Evolutionary conservation across 92 coral and sea anemone genomes (phyloP).

Genomic region (Actinernus sp.): DNA sequence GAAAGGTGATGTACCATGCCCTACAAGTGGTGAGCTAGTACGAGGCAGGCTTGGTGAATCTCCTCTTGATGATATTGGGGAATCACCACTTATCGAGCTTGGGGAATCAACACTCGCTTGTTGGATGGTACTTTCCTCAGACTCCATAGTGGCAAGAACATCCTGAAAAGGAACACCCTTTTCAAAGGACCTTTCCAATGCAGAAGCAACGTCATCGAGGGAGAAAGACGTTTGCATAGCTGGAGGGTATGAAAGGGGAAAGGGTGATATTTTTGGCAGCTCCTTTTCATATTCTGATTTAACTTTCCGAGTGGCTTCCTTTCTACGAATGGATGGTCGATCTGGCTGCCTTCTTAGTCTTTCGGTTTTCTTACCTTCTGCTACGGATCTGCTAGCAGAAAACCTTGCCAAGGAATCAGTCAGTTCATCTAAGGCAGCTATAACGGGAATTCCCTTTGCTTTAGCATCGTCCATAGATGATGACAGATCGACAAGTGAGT

Average conservation of each 20-base stretch:
- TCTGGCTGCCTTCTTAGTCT: not conserved
- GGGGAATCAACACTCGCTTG: not conserved
- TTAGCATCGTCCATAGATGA: constrained; percentile 65
- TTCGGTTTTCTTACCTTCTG: not conserved
- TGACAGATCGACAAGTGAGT: constrained; percentile 75
- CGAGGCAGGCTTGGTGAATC: not conserved
- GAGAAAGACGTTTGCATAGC: constrained; percentile 64
- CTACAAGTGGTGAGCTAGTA: not conserved
- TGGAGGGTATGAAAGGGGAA: constrained; percentile 61
- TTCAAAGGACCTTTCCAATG: constrained; percentile 74
- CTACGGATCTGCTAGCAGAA: constrained; percentile 23
- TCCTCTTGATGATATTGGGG: not conserved
- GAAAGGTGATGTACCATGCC: not conserved
- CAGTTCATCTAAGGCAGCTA: constrained; percentile 79
- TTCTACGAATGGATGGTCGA: constrained; percentile 13
- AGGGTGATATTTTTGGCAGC: constrained; percentile 1
- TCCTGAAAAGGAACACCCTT: constrained; percentile 68
- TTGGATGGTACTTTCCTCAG: constrained; percentile 14
- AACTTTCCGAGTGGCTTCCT: constrained; percentile 5
- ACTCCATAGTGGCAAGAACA: constrained; percentile 49
- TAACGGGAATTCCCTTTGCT: constrained; percentile 80
- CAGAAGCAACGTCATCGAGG: constrained; percentile 83
- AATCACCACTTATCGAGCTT: not conserved
- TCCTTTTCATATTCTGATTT: not conserved
- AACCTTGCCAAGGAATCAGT: constrained; percentile 60